phyloP scores from a whole-genome alignment of 2,797 vertebrate genomes.

The Harpagifer antarcticus region DNA sequence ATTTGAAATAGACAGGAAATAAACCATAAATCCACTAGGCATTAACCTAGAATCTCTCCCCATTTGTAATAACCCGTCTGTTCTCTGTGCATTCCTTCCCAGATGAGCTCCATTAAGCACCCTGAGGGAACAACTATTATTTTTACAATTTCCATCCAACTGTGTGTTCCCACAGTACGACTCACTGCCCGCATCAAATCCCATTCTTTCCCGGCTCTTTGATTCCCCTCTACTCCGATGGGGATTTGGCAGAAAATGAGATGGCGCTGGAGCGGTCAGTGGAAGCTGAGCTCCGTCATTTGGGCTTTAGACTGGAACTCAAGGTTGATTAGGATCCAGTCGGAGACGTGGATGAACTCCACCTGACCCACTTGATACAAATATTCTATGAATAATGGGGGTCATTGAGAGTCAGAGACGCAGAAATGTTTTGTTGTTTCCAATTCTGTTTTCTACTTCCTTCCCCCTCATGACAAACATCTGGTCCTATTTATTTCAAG shows the following conservation, averaged over 20 bases:
- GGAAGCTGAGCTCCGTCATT: constrained; percentile 62
- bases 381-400: constrained; percentile 55
- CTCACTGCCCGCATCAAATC: constrained; percentile 56
- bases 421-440: constrained; percentile 22
- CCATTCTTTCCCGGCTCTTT: constrained; percentile 62
- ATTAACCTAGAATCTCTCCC: constrained; percentile 12
- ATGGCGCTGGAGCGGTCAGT: constrained; percentile 31
- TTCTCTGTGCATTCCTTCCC: constrained; percentile 24
- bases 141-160: constrained; percentile 58
- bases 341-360: constrained; percentile 64
- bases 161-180: constrained; percentile 62
- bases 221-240: constrained; percentile 64
- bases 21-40: constrained; percentile 3
- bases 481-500: constrained; percentile 38
- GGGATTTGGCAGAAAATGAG: constrained; percentile 74
- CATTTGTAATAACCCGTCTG: constrained; percentile 16
- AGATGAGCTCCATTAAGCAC: constrained; percentile 39
- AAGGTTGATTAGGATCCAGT: constrained; percentile 65
- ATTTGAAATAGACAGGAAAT: not conserved
- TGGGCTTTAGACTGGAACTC: constrained; percentile 63
- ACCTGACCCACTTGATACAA: constrained; percentile 67
- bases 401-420: constrained; percentile 38
- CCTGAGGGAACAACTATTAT: constrained; percentile 44
- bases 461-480: constrained; percentile 45
- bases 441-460: constrained; percentile 30